Percentiles rank a stretch among this genome's conserved stretches.
Evolutionary conservation across 2,113 vertebrate species (phyloP).

Genomic region (Datnioides undecimradiatus): DNA sequence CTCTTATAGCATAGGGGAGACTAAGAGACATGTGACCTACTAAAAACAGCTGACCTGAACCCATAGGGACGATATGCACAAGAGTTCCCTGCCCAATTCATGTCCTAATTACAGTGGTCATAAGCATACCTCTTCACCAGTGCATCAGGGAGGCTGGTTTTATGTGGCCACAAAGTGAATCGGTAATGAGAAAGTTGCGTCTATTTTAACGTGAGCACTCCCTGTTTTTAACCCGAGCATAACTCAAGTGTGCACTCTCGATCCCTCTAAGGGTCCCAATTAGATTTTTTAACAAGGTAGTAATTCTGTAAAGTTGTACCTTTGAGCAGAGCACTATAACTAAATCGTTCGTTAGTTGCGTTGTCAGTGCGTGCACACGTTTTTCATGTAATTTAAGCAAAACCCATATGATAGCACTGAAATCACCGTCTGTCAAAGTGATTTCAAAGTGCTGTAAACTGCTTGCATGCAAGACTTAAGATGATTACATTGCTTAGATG

Average conservation of each 20-base stretch:
- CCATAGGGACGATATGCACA: slow-evolving; percentile 46
- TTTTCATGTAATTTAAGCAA: slow-evolving; percentile 1
- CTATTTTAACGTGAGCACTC: background rate
- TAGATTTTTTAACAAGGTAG: background rate
- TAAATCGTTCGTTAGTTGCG: background rate
- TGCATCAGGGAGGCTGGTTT: slow-evolving; percentile 14
- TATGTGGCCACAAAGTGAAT: slow-evolving; percentile 23
- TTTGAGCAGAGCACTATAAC: slow-evolving; percentile 1
- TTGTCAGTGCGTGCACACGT: background rate
- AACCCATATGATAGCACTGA: background rate
- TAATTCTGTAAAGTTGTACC: background rate
- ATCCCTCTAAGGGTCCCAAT: background rate
- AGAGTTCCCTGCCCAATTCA: slow-evolving; percentile 61
- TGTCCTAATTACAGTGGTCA: slow-evolving; percentile 71
- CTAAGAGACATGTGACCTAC: slow-evolving; percentile 62
- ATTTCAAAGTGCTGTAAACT: slow-evolving; percentile 21
- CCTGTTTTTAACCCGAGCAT: background rate
- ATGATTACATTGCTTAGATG: slow-evolving; percentile 40
- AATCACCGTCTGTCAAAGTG: background rate
- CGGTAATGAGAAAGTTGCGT: slow-evolving; percentile 22
- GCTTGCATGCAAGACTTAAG: slow-evolving; percentile 22
- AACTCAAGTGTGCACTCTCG: background rate
- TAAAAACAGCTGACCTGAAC: slow-evolving; percentile 77
- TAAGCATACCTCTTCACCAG: slow-evolving; percentile 31
- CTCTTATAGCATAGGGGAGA: slow-evolving; percentile 13